Percentiles rank a stretch among this genome's conserved stretches.
phyloP scores from a whole-genome alignment of 2,888 invertebrate species.

The Melanchra persicariae region DNA sequence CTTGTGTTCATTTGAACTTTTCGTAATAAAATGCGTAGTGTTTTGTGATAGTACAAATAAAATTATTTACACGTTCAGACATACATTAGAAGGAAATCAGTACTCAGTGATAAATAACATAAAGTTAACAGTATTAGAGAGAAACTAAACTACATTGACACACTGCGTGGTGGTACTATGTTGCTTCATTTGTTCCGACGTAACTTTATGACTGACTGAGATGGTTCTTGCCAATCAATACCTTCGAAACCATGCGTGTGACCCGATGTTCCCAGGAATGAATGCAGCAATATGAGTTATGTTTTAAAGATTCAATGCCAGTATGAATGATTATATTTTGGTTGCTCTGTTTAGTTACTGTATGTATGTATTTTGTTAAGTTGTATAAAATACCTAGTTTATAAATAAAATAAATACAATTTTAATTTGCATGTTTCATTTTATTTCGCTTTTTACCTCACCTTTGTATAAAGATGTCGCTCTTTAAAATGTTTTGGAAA shows the following conservation, averaged over 20 bases:
- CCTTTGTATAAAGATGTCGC: constrained; percentile 60
- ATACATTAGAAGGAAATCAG: constrained; percentile 68
- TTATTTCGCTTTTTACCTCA: constrained; percentile 74
- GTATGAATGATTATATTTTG: constrained; percentile 86
- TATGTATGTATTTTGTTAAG: constrained; percentile 91
- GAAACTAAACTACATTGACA: constrained; percentile 65
- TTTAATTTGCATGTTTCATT: constrained; percentile 86
- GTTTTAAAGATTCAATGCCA: constrained; percentile 68
- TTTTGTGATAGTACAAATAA: constrained; percentile 89
- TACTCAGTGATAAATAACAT: constrained; percentile 72
- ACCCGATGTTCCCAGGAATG: constrained; percentile 53
- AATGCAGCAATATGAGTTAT: constrained; percentile 66
- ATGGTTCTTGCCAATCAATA: constrained; percentile 70
- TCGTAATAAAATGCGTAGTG: constrained; percentile 65
- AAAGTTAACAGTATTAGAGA: constrained; percentile 83
- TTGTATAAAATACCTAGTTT: constrained; percentile 91
- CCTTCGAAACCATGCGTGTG: constrained; percentile 29
- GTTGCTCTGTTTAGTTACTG: constrained; percentile 89
- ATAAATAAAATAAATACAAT: constrained; percentile 88
- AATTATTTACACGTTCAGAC: constrained; percentile 76
- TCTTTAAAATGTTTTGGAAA: constrained; percentile 25
- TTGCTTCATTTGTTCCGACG: constrained; percentile 69
- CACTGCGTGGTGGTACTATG: constrained; percentile 42
- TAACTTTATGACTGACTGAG: constrained; percentile 61
- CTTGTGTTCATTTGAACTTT: constrained; percentile 48